Evolutionary conservation across 2,888 invertebrate genomes (phyloP).

Genomic region (Creontiades dilutus): DNA sequence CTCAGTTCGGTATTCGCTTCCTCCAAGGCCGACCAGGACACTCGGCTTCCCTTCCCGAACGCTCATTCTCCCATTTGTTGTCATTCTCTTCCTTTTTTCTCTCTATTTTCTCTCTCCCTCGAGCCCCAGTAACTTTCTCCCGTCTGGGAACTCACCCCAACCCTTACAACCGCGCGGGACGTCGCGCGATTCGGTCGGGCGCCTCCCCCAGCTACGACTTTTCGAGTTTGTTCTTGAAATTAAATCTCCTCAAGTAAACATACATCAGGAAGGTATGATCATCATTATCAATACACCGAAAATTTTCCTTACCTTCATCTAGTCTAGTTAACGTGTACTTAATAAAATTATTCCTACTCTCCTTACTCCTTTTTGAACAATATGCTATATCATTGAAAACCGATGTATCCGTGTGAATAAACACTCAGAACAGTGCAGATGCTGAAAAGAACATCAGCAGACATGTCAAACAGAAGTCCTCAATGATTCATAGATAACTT

Average conservation of each 20-base stretch:
- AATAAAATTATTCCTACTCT: too few relatives aligned
- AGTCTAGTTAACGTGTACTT: too few relatives aligned
- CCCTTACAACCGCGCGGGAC: background rate
- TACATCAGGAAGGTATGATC: background rate
- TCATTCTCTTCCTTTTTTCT: background rate
- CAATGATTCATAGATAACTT: too few relatives aligned
- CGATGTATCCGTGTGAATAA: too few relatives aligned
- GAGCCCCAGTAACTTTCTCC: background rate
- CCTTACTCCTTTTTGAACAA: too few relatives aligned
- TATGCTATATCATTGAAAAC: too few relatives aligned
- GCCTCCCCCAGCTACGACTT: background rate
- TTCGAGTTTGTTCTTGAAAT: background rate
- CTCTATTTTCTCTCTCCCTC: background rate
- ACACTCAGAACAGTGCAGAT: too few relatives aligned
- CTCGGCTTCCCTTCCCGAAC: constrained; percentile 34
- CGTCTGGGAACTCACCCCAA: background rate
- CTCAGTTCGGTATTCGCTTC: constrained; percentile 46
- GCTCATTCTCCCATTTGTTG: constrained; percentile 27
- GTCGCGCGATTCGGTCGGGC: background rate
- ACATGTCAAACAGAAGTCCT: too few relatives aligned
- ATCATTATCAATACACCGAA: too few relatives aligned
- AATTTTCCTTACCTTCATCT: too few relatives aligned
- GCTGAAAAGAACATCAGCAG: too few relatives aligned
- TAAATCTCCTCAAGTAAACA: background rate
- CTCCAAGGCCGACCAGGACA: constrained; percentile 22